Conservation (phyloP, 1,140 invertebrate genomes). For the Tetraneura akinire region DNA sequence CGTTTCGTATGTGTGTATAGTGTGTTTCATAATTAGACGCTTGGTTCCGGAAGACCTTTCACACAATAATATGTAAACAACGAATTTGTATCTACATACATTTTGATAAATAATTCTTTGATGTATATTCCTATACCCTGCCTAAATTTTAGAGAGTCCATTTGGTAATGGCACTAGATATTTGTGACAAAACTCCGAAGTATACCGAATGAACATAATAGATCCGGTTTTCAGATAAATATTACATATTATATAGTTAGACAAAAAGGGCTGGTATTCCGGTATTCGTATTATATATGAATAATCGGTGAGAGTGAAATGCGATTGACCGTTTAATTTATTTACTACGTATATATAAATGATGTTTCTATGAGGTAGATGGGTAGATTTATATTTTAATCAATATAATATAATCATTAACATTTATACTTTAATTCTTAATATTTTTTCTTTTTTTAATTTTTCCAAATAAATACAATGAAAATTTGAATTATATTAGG, state of each 20-base stretch:
- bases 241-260: not conserved
- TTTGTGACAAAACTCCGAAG: constrained; percentile 3
- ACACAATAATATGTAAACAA: constrained; percentile 48
- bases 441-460: no score
- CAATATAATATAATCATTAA: no score
- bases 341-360: no score
- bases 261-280: not conserved
- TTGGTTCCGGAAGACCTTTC: constrained; percentile 51
- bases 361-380: no score
- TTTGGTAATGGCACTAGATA: not conserved
- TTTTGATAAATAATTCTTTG: constrained; percentile 25
- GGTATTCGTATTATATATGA: not conserved
- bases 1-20: no score
- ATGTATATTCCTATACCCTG: not conserved
- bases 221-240: constrained; percentile 30
- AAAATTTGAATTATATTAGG: no score
- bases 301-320: constrained; percentile 1
- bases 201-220: not conserved
- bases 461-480: no score
- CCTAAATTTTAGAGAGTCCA: constrained; percentile 24
- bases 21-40: constrained; percentile 46
- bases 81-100: not conserved
- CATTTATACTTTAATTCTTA: no score
- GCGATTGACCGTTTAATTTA: not conserved
- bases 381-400: no score